A percentile compares a stretch with the other conserved stretches of the same genome.
Evolutionary conservation across 2,888 invertebrate species (phyloP).

Genomic region (Gasteruption jaculator): DNA sequence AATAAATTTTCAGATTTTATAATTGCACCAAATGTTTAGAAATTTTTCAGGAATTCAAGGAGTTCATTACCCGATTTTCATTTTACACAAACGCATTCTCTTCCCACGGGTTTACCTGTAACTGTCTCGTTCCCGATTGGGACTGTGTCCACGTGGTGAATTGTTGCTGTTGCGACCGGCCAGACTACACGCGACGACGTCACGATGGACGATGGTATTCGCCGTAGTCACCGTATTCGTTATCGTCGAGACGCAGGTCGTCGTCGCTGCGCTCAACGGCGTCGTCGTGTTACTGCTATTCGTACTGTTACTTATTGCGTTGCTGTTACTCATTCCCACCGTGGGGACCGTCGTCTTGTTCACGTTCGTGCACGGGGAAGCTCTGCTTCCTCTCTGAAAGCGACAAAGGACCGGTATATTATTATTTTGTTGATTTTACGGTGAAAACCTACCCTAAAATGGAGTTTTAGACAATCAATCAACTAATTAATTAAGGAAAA

Average conservation of each 20-base stretch:
- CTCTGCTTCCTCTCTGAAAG: conserved; percentile 45
- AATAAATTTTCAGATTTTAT: too few species aligned
- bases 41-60: too few species aligned
- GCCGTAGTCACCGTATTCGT: conserved; percentile 51
- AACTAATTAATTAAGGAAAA: too few species aligned
- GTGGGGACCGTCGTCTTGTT: conserved; percentile 42
- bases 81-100: too few species aligned
- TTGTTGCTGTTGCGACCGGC: conserved; percentile 61
- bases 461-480: too few species aligned
- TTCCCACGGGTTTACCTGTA: too few species aligned
- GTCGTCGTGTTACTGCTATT: conserved; percentile 40
- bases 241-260: conserved; percentile 49
- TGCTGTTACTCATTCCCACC: conserved; percentile 32
- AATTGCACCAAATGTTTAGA: too few species aligned
- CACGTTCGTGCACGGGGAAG: conserved; percentile 47
- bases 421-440: too few species aligned
- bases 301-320: conserved; percentile 36
- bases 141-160: conserved; percentile 75
- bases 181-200: conserved; percentile 51
- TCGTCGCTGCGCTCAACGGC: conserved; percentile 46
- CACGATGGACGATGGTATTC: conserved; percentile 53
- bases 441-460: too few species aligned
- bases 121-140: conserved; percentile 76
- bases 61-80: too few species aligned
- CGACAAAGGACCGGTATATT: too few species aligned